A percentile compares a stretch with the other conserved stretches of the same genome.
Evolutionary conservation across 2,113 vertebrate genomes (phyloP).

Genomic region (human): GRCh38 chr12:91590001-91590500

Average conservation of each 20-base stretch:
- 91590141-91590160: neutral
- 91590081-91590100: neutral
- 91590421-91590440: neutral
- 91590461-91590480: neutral
- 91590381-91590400: neutral
- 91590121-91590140: neutral
- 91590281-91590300: neutral
- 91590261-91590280: too few relatives aligned
- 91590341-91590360: neutral
- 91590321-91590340: neutral
- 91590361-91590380: neutral
- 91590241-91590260: neutral
- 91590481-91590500: neutral
- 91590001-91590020: neutral
- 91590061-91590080: neutral
- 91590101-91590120: neutral
- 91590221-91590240: neutral
- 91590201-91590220: neutral
- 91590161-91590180: neutral
- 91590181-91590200: neutral
- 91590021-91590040: neutral
- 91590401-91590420: neutral
- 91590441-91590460: neutral
- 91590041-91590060: neutral
- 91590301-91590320: neutral